Conservation (phyloP, 2,113 vertebrate genomes). For the Sisor rabdophorus region DNA sequence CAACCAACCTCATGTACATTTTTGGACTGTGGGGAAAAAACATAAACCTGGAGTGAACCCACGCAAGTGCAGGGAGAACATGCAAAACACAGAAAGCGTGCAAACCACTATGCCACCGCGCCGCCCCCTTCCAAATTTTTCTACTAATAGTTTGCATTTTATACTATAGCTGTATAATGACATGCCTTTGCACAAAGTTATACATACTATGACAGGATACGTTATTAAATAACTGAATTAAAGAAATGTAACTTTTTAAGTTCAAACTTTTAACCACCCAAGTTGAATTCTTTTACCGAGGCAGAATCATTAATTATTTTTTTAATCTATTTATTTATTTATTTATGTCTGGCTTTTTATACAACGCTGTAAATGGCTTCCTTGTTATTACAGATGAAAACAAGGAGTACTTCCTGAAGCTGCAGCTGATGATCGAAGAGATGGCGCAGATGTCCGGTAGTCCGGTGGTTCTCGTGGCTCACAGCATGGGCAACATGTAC, state of each 20-base stretch:
- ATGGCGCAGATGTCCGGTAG: constrained; percentile 81
- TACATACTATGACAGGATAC: too few species aligned
- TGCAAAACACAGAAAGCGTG: too few species aligned
- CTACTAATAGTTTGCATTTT: too few species aligned
- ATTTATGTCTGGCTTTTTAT: neutral
- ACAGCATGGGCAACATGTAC: constrained; percentile 99
- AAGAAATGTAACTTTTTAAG: neutral
- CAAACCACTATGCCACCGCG: too few species aligned
- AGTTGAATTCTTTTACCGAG: neutral
- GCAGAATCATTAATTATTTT: neutral
- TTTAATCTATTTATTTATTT: neutral
- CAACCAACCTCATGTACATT: too few species aligned
- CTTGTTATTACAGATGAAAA: constrained; percentile 82
- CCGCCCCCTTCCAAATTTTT: too few species aligned
- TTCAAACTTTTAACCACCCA: neutral
- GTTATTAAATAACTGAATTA: neutral
- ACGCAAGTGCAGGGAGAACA: too few species aligned
- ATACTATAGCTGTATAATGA: too few species aligned
- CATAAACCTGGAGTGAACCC: too few species aligned
- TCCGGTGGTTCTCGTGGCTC: constrained; percentile 88
- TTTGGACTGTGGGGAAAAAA: too few species aligned
- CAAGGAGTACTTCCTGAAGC: constrained; percentile 79
- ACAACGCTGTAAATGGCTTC: neutral
- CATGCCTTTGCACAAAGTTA: too few species aligned
- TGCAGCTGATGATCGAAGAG: constrained; percentile 87